A percentile compares a stretch with the other conserved stretches of the same genome.
Evolutionary conservation across 1,140 invertebrate species (phyloP).

Genomic region (Ostrea edulis): DNA sequence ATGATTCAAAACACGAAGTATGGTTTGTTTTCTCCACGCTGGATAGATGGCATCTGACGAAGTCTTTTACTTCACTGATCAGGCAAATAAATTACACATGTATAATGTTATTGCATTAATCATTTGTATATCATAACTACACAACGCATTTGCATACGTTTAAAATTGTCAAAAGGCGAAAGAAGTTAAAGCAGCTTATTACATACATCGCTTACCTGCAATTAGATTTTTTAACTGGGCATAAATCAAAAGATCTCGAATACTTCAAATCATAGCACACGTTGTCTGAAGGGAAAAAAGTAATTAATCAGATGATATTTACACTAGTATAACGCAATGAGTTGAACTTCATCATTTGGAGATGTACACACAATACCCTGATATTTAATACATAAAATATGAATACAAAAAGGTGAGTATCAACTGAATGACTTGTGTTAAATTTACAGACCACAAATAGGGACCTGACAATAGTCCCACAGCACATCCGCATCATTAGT

Average conservation of each 20-base stretch:
- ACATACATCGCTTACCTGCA: background rate
- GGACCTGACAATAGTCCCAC: background rate
- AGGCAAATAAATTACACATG: background rate
- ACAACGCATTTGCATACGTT: too few species aligned
- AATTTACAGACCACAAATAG: background rate
- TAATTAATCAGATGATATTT: background rate
- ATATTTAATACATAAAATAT: background rate
- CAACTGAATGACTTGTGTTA: background rate
- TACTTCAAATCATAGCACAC: background rate
- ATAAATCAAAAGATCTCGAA: background rate
- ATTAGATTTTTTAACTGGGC: background rate
- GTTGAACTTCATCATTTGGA: background rate
- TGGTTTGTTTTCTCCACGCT: background rate
- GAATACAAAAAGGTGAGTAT: background rate
- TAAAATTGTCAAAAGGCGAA: too few species aligned
- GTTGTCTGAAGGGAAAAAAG: background rate
- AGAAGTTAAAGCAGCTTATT: background rate
- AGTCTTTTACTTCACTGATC: background rate
- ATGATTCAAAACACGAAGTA: background rate
- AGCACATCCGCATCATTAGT: background rate
- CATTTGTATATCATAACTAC: background rate
- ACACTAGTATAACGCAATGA: background rate
- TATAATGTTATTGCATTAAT: background rate
- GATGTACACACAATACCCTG: background rate
- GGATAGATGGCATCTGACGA: background rate